Base-by-base conservation (phyloP, 2,797 vertebrate genomes). In the Caiman crocodilus region DNA sequence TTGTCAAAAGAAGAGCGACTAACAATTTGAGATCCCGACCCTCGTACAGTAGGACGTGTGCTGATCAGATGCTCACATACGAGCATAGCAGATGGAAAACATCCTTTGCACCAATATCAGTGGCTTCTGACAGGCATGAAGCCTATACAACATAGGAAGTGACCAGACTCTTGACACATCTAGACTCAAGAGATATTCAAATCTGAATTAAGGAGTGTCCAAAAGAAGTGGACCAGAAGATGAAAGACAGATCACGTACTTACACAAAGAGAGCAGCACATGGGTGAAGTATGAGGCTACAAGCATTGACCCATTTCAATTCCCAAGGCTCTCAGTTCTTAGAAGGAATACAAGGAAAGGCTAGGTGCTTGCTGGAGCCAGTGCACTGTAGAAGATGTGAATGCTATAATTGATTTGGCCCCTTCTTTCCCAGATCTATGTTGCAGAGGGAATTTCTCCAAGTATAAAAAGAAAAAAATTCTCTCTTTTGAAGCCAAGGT, bases 21-120 rank as follows among this genome's bases (percentile, higher is more conserved):
- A 79, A 35, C 4, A 15, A n/a, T 25, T 82, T n/a, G 76, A 76
- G 55, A 65, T 71, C 74, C 60, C 7, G 1, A 14, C 69, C 67
- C 77, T 73, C 3, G 1, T 81, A 87, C 87, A 11, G 56, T 77
- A 0, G 42, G 81, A 88, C 23, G 61, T 0, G 14, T 1, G 0
- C 0, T 23, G 0, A 30, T 55, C 74, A 0, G 25, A 20, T 56
- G 6, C 0, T 0, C 15, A 11, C 0, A 1, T 0, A 3, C 3
- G 15, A 69, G 77, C 16, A 50, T 3, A 5, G 11, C 79, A 7
- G 61, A 1, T 50, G 42, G 42, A 50, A 50, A 50, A 50, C 76
- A 84, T 28, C 13, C 32, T 14, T 6, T 12, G 12, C 50, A 80
- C 60, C n/a, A 4, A 65, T 77, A 32, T 56, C 82, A 20, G 73